These are phyloP conservation scores for Bimastos eiseni DNA, from an alignment of 2,888 invertebrate genomes.

Conservation along the genomic window DNA sequence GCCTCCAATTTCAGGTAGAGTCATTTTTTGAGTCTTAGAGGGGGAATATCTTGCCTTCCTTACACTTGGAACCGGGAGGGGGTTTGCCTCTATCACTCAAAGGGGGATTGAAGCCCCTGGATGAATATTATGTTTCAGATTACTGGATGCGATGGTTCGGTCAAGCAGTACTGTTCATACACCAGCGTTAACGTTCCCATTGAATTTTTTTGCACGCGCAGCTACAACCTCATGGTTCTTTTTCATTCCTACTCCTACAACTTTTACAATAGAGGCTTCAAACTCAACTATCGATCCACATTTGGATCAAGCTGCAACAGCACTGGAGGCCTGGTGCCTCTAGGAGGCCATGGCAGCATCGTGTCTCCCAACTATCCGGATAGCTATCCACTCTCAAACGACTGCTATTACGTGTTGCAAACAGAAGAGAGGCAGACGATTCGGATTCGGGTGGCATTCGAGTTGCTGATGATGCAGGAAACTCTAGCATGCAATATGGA, in stretches of 20 bases:
- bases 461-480: background rate
- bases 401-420: background rate
- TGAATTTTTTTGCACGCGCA: background rate
- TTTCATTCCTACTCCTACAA: background rate
- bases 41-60: too few species aligned
- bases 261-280: background rate
- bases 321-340: background rate
- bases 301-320: background rate
- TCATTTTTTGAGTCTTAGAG: too few species aligned
- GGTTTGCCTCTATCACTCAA: too few species aligned
- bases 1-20: too few species aligned
- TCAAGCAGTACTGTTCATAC: background rate
- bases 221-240: background rate
- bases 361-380: background rate
- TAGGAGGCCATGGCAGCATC: background rate
- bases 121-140: background rate
- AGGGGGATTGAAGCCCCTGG: too few species aligned
- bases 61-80: too few species aligned
- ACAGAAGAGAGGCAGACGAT: background rate
- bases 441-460: background rate
- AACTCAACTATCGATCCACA: background rate
- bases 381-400: background rate
- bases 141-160: background rate
- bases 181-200: background rate
- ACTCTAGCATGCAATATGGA: background rate